These are phyloP conservation scores for Bergia sp. DNA, from an alignment of 92 coral and sea anemone species.

Conservation along the genomic window DNA sequence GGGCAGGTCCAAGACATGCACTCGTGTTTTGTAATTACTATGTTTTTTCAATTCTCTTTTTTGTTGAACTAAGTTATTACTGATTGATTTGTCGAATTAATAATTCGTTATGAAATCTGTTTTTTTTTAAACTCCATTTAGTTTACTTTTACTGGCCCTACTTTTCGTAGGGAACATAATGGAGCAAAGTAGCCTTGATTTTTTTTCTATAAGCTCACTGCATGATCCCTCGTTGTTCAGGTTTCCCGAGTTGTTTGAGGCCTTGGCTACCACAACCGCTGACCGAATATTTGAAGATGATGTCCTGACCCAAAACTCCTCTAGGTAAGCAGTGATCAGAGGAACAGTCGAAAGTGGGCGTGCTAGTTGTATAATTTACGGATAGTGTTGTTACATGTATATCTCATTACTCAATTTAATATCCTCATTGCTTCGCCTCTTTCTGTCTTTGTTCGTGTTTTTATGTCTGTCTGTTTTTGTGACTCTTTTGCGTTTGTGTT, in stretches of 20 bases:
- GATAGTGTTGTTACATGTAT: background rate
- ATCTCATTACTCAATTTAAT: too few species aligned
- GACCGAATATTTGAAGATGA: slow-evolving; percentile 72
- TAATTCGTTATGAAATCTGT: too few species aligned
- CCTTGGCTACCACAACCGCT: slow-evolving; percentile 54
- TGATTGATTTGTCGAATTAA: too few species aligned
- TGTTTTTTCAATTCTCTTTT: too few species aligned
- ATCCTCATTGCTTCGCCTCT: too few species aligned
- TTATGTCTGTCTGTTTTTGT: too few species aligned
- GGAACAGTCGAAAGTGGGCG: background rate
- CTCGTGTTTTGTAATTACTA: too few species aligned
- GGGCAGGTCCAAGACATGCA: too few species aligned
- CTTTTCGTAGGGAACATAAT: background rate
- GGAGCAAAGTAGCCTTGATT: background rate
- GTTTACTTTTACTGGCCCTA: too few species aligned
- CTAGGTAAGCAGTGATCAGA: slow-evolving; percentile 43
- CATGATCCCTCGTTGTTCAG: slow-evolving; percentile 44
- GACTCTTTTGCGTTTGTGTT: too few species aligned
- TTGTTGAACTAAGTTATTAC: background rate
- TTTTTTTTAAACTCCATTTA: background rate
- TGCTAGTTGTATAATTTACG: background rate
- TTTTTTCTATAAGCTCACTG: background rate
- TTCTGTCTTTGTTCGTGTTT: too few species aligned
- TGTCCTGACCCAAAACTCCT: slow-evolving; percentile 37
- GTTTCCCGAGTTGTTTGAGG: slow-evolving; percentile 89